Conservation (phyloP, 2,888 invertebrate species). For the Arrhopalites spinosus region DNA sequence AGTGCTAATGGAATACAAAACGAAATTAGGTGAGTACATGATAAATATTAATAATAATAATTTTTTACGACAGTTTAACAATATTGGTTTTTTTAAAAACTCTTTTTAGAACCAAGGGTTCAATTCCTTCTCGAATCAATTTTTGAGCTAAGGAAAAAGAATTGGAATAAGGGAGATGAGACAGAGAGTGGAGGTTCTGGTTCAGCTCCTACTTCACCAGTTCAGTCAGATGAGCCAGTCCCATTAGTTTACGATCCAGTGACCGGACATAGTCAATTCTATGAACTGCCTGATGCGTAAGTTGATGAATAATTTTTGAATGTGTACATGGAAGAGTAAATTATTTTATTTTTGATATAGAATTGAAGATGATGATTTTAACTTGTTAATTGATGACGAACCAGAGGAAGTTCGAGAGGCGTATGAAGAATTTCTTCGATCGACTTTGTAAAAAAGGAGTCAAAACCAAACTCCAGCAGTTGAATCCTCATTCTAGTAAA, state of each 20-base stretch:
- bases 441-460: too few species aligned
- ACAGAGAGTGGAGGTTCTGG: background rate
- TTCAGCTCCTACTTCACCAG: background rate
- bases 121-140: constrained; percentile 41
- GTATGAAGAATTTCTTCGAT: constrained; percentile 50
- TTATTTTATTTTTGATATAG: constrained; percentile 12
- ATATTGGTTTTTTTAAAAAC: too few species aligned
- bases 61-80: too few species aligned
- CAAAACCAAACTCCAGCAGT: too few species aligned
- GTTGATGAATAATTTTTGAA: constrained; percentile 15
- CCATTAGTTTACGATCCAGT: background rate
- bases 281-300: constrained; percentile 51
- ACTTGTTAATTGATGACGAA: constrained; percentile 49
- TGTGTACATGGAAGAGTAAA: background rate
- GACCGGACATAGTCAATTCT: constrained; percentile 19
- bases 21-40: constrained; percentile 15
- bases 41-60: too few species aligned
- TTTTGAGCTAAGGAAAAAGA: constrained; percentile 43
- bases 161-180: constrained; percentile 48
- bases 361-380: constrained; percentile 44
- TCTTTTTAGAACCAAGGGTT: background rate
- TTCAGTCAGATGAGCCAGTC: background rate
- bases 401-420: constrained; percentile 50
- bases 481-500: too few species aligned
- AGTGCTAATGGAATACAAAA: constrained; percentile 22